These are phyloP conservation scores for Pyrgus malvae DNA, from an alignment of 2,888 invertebrate genomes.

Conservation along the genomic window DNA sequence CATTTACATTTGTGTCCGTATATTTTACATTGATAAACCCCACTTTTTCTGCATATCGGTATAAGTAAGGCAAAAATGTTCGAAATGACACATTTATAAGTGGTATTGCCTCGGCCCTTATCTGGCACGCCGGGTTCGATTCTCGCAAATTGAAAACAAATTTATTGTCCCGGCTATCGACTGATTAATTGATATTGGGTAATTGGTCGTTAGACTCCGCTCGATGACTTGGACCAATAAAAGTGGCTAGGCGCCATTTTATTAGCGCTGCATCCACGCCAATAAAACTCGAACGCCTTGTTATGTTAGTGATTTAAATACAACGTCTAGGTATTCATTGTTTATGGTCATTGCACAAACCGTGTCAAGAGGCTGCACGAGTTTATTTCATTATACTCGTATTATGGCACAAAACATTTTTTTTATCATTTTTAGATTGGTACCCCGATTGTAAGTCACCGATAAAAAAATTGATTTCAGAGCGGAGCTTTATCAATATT, in stretches of 20 bases:
- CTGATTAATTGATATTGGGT: constrained; percentile 55
- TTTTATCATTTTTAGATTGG: too few relatives aligned
- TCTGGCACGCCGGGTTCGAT: background rate
- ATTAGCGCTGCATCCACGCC: constrained; percentile 36
- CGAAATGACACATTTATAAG: constrained; percentile 10
- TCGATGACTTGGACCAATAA: constrained; percentile 18
- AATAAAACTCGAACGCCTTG: constrained; percentile 31
- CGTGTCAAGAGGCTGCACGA: too few relatives aligned
- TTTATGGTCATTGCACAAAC: too few relatives aligned
- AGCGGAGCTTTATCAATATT: too few relatives aligned
- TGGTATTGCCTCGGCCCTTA: constrained; percentile 2
- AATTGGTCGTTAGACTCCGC: constrained; percentile 47
- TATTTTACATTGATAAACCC: constrained; percentile 13
- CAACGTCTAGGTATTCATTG: too few relatives aligned
- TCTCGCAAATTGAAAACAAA: constrained; percentile 29
- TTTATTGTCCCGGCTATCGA: constrained; percentile 23
- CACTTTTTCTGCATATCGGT: constrained; percentile 3
- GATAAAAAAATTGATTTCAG: too few relatives aligned
- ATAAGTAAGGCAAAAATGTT: constrained; percentile 8
- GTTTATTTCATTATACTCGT: too few relatives aligned
- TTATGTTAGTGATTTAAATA: constrained; percentile 38
- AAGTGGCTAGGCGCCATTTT: constrained; percentile 45
- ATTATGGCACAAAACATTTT: too few relatives aligned
- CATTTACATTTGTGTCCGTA: constrained; percentile 27
- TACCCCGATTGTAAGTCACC: too few relatives aligned